These are phyloP conservation scores for Tympanuchus pallidicinctus DNA, from an alignment of 2,113 vertebrate genomes.

Conservation along the genomic window DNA sequence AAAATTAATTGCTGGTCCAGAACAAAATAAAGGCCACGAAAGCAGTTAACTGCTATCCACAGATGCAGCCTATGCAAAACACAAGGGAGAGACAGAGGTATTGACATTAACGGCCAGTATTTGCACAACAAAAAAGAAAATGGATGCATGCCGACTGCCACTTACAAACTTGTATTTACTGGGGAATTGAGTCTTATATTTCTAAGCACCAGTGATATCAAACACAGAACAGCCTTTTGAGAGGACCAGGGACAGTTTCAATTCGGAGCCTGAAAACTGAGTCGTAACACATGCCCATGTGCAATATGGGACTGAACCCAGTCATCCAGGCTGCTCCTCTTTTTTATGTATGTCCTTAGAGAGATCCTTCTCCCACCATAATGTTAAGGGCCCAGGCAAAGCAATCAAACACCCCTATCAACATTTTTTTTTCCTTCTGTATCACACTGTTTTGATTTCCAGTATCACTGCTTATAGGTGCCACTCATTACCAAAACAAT, in stretches of 20 bases:
- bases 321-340: neutral
- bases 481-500: neutral
- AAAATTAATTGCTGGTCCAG: neutral
- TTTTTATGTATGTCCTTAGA: neutral
- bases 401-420: neutral
- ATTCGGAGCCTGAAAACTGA: neutral
- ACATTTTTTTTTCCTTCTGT: neutral
- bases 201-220: neutral
- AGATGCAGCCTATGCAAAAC: neutral
- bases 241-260: neutral
- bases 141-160: neutral
- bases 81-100: neutral
- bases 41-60: neutral
- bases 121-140: neutral
- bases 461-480: neutral
- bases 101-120: neutral
- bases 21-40: neutral
- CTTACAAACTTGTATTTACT: accelerated
- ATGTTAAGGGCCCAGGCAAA: neutral
- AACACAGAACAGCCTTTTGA: neutral
- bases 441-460: neutral
- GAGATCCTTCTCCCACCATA: neutral
- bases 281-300: accelerated
- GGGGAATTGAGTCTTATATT: neutral
- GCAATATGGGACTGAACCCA: neutral